phyloP scores from a whole-genome alignment of 2,113 vertebrate genomes.

The Psettodes erumei region DNA sequence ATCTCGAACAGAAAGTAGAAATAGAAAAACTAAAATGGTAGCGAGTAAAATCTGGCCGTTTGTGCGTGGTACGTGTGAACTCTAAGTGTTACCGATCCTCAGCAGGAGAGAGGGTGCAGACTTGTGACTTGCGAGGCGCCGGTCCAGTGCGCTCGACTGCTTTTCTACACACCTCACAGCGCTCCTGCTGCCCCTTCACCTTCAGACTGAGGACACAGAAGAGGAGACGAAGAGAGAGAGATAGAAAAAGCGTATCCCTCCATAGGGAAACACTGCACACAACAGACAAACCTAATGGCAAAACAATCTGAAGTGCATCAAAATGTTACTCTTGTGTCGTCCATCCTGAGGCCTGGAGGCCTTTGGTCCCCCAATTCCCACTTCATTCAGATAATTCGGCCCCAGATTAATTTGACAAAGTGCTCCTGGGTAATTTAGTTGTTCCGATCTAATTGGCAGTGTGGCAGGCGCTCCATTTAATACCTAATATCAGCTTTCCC shows the following conservation, averaged over 20 bases:
- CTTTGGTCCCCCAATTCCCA: background rate
- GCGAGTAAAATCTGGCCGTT: background rate
- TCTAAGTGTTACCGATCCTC: background rate
- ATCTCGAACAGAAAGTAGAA: too few species aligned
- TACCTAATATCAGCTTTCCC: constrained; percentile 50
- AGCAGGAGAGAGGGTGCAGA: background rate
- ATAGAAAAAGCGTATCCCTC: background rate
- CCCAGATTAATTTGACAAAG: constrained; percentile 53
- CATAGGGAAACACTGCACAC: background rate
- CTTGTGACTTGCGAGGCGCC: constrained; percentile 11
- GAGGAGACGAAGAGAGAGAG: background rate
- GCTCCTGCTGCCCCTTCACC: constrained; percentile 30
- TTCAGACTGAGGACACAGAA: constrained; percentile 2
- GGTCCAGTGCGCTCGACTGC: constrained; percentile 20
- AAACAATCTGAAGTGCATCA: background rate
- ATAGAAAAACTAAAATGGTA: too few species aligned
- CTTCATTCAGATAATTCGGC: constrained; percentile 32
- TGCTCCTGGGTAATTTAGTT: constrained; percentile 48
- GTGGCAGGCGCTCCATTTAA: constrained; percentile 38
- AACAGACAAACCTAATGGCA: background rate
- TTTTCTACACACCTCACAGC: constrained; percentile 8
- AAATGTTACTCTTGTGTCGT: background rate
- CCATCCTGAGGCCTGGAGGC: background rate
- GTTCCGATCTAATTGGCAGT: constrained; percentile 20
- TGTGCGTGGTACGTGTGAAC: background rate